Percentiles rank a stretch among this genome's conserved stretches.
Evolutionary conservation across 2,113 vertebrate genomes (phyloP).

Genomic region (Barbus barbus): DNA sequence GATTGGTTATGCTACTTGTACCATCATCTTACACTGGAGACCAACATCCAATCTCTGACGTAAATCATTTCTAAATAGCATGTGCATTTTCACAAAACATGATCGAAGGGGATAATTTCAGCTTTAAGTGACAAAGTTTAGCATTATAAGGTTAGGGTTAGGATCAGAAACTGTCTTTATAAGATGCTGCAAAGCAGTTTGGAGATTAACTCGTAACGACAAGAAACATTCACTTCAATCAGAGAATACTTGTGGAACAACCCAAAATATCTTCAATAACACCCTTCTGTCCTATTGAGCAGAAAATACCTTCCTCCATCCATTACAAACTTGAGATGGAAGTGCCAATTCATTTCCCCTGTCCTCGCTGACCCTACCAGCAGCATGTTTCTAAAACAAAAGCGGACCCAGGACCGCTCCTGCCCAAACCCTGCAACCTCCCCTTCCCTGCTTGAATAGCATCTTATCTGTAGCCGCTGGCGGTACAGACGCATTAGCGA

Average conservation of each 20-base stretch:
- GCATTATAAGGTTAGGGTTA: too few species aligned
- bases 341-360: conserved; percentile 39
- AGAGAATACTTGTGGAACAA: neutral
- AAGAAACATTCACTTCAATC: too few species aligned
- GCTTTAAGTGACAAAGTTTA: too few species aligned
- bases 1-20: too few species aligned
- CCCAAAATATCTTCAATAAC: conserved; percentile 12
- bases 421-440: neutral
- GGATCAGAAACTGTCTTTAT: too few species aligned
- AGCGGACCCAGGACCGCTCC: conserved; percentile 34
- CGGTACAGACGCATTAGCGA: conserved; percentile 66
- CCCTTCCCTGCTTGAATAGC: conserved; percentile 53
- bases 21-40: too few species aligned
- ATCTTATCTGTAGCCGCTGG: conserved; percentile 62
- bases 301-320: neutral
- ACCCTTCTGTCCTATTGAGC: neutral
- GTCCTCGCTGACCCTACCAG: conserved; percentile 29
- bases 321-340: conserved; percentile 35
- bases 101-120: too few species aligned
- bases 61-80: too few species aligned
- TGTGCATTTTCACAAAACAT: too few species aligned
- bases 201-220: too few species aligned
- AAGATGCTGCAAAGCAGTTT: too few species aligned
- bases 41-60: too few species aligned
- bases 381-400: conserved; percentile 57